These are phyloP conservation scores for Drosophila siamana DNA, from an alignment of 2,888 invertebrate genomes.

Conservation along the genomic window DNA sequence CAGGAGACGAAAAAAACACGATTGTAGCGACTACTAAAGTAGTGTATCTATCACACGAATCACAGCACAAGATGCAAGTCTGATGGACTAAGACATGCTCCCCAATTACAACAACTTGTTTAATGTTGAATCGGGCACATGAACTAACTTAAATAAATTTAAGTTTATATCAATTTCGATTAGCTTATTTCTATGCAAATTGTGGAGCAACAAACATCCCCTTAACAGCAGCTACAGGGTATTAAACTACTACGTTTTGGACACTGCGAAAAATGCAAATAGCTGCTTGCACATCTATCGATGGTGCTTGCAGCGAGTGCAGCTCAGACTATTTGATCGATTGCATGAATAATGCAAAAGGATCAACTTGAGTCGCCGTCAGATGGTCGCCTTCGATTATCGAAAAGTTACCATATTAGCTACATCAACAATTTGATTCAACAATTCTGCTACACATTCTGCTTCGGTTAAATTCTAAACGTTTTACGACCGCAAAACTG, in stretches of 20 bases:
- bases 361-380: constrained; percentile 1
- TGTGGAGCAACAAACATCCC: not conserved
- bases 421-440: not conserved
- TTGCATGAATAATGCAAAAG: constrained; percentile 3
- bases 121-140: too few relatives aligned
- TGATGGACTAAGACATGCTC: not conserved
- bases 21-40: constrained; percentile 9
- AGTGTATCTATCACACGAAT: constrained; percentile 18
- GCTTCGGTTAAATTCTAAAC: not conserved
- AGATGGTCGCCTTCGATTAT: not conserved
- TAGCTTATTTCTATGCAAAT: too few relatives aligned
- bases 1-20: not conserved
- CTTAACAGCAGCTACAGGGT: not conserved
- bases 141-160: too few relatives aligned
- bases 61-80: not conserved
- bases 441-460: not conserved
- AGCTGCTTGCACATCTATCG: not conserved
- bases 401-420: not conserved
- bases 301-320: not conserved
- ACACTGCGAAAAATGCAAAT: not conserved
- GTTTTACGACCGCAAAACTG: not conserved
- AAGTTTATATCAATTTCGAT: too few relatives aligned
- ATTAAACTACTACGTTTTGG: not conserved
- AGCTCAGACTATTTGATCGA: constrained; percentile 9
- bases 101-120: too few relatives aligned